Percentiles rank a stretch among this genome's conserved stretches.
Evolutionary conservation across 1,140 invertebrate species (phyloP).

Genomic region (Hormaphis cornu): DNA sequence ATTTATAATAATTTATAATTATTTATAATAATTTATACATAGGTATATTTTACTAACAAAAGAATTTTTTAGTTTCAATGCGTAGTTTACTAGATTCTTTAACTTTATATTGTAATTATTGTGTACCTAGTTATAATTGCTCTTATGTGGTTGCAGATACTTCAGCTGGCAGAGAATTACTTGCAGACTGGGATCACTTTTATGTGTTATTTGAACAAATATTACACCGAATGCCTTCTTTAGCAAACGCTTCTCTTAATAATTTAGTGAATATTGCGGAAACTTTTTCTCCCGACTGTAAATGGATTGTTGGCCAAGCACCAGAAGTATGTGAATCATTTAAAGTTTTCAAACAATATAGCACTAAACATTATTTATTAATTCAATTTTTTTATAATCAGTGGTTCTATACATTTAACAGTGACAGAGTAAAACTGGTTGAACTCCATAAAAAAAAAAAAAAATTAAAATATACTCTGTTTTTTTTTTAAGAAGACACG

Average conservation of each 20-base stretch:
- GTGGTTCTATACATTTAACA: too few species aligned
- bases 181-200: constrained; percentile 93
- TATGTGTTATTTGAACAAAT: constrained; percentile 77
- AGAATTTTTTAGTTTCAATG: background rate
- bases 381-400: too few species aligned
- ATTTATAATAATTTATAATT: too few species aligned
- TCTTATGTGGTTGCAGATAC: constrained; percentile 33
- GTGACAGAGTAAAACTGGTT: too few species aligned
- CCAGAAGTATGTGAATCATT: constrained; percentile 59
- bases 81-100: background rate
- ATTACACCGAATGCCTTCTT: constrained; percentile 67
- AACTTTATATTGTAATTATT: too few species aligned
- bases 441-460: too few species aligned
- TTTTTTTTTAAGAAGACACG: too few species aligned
- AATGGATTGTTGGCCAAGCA: constrained; percentile 85
- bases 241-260: constrained; percentile 62
- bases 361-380: background rate
- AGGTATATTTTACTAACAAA: background rate
- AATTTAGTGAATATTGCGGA: constrained; percentile 79
- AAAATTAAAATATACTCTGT: too few species aligned
- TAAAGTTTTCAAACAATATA: background rate
- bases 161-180: constrained; percentile 51
- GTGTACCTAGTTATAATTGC: background rate
- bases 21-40: background rate
- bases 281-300: constrained; percentile 87